These are phyloP conservation scores for Genyomyrus donnyi DNA, from an alignment of 2,113 vertebrate genomes.

Conservation along the genomic window DNA sequence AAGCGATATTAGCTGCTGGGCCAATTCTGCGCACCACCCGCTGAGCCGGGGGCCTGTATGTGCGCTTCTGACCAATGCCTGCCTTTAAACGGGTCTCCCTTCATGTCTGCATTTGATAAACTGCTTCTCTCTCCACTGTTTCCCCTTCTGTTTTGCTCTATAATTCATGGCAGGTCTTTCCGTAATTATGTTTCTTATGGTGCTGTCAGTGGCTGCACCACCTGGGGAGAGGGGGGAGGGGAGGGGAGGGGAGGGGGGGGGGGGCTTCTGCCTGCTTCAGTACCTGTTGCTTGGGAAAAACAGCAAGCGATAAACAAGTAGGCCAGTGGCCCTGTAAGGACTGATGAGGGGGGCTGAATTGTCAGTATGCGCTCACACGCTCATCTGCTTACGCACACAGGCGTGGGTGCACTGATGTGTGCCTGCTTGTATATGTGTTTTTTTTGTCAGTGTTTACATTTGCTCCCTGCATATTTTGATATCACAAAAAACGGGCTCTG, in stretches of 20 bases:
- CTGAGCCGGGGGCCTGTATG: background rate
- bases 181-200: background rate
- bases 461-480: background rate
- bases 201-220: background rate
- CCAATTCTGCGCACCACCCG: background rate
- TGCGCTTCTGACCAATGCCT: background rate
- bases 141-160: background rate
- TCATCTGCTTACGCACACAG: background rate
- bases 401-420: background rate
- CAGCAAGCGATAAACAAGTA: background rate
- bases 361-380: background rate
- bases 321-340: background rate
- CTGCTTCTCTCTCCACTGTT: background rate
- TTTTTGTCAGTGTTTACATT: background rate
- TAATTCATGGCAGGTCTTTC: constrained; percentile 5
- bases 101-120: background rate
- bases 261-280: background rate
- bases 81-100: background rate
- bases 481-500: background rate
- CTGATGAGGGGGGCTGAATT: background rate
- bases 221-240: background rate
- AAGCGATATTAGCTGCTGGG: background rate
- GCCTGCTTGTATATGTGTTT: background rate
- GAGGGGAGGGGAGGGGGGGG: background rate
- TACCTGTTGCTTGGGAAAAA: constrained; percentile 1